Percentiles rank a stretch among this genome's conserved stretches.
These are phyloP conservation scores for Hyles euphorbiae DNA, from an alignment of 1,140 invertebrate genomes.

Conservation along the genomic window DNA sequence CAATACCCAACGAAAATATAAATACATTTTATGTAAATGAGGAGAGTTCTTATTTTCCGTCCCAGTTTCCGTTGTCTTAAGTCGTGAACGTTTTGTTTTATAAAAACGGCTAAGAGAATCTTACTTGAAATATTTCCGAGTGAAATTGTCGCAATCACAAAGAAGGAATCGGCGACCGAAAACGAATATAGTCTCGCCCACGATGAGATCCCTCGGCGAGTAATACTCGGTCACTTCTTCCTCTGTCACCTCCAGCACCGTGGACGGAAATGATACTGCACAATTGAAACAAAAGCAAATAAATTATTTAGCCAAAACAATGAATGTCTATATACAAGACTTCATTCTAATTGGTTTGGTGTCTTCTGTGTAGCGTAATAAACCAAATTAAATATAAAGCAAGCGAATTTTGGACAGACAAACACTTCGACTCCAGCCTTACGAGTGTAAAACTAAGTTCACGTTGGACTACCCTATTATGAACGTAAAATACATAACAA, in stretches of 20 bases:
- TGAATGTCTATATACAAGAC: too few relatives aligned
- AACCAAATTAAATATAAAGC: background rate
- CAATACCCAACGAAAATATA: too few relatives aligned
- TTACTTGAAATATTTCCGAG: conserved; percentile 83
- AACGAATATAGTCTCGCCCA: conserved; percentile 82
- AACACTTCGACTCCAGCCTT: background rate
- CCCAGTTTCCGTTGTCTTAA: background rate
- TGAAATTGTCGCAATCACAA: conserved; percentile 88
- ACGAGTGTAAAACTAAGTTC: too few relatives aligned
- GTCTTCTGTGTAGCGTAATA: too few relatives aligned
- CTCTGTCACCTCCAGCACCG: conserved; percentile 80
- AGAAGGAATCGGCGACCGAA: conserved; percentile 84
- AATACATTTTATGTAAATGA: background rate
- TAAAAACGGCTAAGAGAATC: background rate
- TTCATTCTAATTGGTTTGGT: background rate
- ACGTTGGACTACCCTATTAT: too few relatives aligned
- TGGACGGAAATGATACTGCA: conserved; percentile 71
- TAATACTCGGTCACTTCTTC: conserved; percentile 85
- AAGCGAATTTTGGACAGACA: background rate
- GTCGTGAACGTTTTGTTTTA: background rate
- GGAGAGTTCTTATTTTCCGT: background rate
- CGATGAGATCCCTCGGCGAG: conserved; percentile 83
- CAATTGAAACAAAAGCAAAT: conserved; percentile 14
- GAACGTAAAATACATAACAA: background rate
- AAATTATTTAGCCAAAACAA: background rate